These are phyloP conservation scores for Ivindomyrus marchei DNA, from an alignment of 2,113 vertebrate genomes.

Conservation along the genomic window DNA sequence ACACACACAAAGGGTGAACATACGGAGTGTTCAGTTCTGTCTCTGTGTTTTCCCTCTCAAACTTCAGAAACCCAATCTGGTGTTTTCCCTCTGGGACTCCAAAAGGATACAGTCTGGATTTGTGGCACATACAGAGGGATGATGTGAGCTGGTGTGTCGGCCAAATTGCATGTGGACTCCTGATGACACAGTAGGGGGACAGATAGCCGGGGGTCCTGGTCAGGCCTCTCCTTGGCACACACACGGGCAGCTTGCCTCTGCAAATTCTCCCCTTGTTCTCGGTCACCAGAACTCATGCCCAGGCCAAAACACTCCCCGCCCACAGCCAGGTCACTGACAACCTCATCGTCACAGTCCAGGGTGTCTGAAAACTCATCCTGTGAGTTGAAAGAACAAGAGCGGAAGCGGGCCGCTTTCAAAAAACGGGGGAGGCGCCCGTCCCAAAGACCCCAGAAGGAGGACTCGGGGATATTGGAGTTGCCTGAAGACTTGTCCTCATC, in stretches of 20 bases:
- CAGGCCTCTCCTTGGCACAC: slow-evolving; percentile 24
- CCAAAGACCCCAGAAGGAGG: slow-evolving; percentile 42
- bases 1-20: neutral
- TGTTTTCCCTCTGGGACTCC: slow-evolving; percentile 44
- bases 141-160: slow-evolving; percentile 27
- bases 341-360: slow-evolving; percentile 34
- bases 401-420: slow-evolving; percentile 3
- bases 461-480: neutral
- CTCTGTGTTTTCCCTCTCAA: neutral
- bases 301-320: slow-evolving; percentile 49
- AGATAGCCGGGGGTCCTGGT: slow-evolving; percentile 35
- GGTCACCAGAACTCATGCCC: slow-evolving; percentile 37
- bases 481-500: slow-evolving; percentile 19
- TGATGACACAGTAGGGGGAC: slow-evolving; percentile 7
- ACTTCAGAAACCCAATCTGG: slow-evolving; percentile 14
- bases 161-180: slow-evolving; percentile 39
- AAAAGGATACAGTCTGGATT: slow-evolving; percentile 48
- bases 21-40: neutral
- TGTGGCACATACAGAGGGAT: slow-evolving; percentile 62
- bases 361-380: slow-evolving; percentile 58
- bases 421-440: neutral
- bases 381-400: slow-evolving; percentile 46
- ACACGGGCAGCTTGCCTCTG: slow-evolving; percentile 28
- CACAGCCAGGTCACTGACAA: slow-evolving; percentile 26
- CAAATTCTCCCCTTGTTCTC: slow-evolving; percentile 21